Base-by-base conservation (phyloP, 2,113 vertebrate genomes). In the Lonchura striata region DNA sequence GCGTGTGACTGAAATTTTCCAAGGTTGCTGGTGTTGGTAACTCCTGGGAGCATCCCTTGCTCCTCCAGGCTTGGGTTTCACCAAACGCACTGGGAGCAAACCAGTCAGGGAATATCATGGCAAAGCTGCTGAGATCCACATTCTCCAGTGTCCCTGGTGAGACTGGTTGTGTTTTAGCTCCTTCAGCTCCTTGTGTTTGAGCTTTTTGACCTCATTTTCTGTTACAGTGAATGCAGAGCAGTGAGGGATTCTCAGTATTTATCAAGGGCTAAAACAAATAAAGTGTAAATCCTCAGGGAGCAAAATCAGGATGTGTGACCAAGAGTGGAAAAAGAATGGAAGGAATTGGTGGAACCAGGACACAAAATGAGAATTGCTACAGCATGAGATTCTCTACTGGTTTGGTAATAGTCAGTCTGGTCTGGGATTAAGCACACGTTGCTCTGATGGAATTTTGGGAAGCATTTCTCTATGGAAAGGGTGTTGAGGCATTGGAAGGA, bases 111-210 rank as follows among this genome's bases (percentile, higher is more conserved):
- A 44, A 7, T 9, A 23, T 23, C 21, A 0, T 19, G 71, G 49
- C 75, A 64, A 0, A 53, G 49, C 30, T 30, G 30, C 22, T 1
- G 6, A 63, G 20, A 33, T 33, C 33, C 31, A 0, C n/a, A 0
- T 37, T 50, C 77, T 37, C 53, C 13, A 15, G 42, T 6, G 31
- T 10, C 8, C 7, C 12, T 56, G 25, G 15, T 33, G 74, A 20
- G 44, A 2, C 12, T 37, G 52, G 23, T 28, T 83, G 23, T 61
- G 11, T 14, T 77, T 35, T 3, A 18, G 21, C 31, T 76, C 3
- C 57, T 33, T 27, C 15, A n/a, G 11, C 37, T 49, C 9, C 6
- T 2, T 1, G 25, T 44, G 21, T 23, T n/a, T 7, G 79, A 49
- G 33, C 13, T 54, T 57, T 35, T 37, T 16, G 4, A 47, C 35